Evolutionary conservation across 2,797 vertebrate species (phyloP).

Genomic region (Rhabdomys pumilio): DNA sequence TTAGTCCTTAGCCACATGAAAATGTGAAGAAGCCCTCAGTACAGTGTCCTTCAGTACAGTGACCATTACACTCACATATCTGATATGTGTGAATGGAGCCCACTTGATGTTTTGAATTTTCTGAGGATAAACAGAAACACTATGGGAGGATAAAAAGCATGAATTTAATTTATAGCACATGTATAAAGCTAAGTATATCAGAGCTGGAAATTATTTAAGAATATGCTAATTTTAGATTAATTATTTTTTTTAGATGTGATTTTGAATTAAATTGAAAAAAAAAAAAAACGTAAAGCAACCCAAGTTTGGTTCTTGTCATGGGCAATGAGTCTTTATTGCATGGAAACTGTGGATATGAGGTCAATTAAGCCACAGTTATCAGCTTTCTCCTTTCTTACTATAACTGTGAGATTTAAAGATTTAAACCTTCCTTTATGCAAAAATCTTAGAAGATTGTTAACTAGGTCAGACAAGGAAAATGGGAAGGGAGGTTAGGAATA

Average conservation of each 20-base stretch:
- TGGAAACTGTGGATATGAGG: background rate
- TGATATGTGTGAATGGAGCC: background rate
- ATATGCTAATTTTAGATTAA: background rate
- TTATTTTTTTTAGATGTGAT: background rate
- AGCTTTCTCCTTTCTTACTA: conserved; percentile 39
- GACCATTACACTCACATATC: background rate
- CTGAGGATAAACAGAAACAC: conserved; percentile 33
- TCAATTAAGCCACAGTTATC: background rate
- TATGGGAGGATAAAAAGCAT: background rate
- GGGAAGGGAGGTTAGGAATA: background rate
- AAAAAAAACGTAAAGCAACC: conserved; percentile 2
- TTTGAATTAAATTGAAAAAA: conserved; percentile 42
- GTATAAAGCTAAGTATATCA: conserved; percentile 29
- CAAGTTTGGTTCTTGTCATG: background rate
- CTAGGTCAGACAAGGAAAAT: background rate
- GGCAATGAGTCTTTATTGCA: background rate
- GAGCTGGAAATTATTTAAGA: background rate
- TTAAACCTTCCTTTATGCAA: background rate
- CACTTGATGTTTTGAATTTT: conserved; percentile 16
- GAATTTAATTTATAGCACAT: conserved; percentile 28
- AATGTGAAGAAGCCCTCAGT: conserved; percentile 13
- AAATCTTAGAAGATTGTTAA: background rate
- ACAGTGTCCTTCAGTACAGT: background rate
- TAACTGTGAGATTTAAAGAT: background rate
- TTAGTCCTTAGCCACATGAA: background rate